These are phyloP conservation scores for Limnothrissa miodon DNA, from an alignment of 2,113 vertebrate species.

Conservation along the genomic window DNA sequence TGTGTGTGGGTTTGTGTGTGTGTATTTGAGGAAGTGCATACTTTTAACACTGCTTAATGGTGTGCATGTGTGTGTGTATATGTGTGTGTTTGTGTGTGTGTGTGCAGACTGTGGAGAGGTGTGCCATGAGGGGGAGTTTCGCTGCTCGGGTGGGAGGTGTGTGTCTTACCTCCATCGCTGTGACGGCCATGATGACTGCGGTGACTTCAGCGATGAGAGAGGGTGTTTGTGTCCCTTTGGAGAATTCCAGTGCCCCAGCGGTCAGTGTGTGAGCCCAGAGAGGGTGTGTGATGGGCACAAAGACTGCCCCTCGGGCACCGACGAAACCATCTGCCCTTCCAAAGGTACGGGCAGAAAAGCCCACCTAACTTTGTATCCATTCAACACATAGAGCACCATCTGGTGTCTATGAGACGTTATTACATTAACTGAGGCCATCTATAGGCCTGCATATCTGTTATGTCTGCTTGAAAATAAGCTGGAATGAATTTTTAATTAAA, in stretches of 20 bases:
- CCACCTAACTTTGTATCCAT: no score
- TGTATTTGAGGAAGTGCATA: no score
- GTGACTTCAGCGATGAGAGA: constrained; percentile 81
- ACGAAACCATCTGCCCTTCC: constrained; percentile 76
- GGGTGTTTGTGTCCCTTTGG: constrained; percentile 72
- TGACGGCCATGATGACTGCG: constrained; percentile 83
- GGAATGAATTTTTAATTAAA: no score
- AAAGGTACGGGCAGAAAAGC: constrained; percentile 64
- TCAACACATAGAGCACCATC: background rate
- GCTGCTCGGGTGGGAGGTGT: constrained; percentile 75
- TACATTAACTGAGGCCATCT: no score
- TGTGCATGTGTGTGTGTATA: background rate
- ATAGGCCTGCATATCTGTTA: no score
- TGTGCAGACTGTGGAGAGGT: constrained; percentile 75
- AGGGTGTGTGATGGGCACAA: constrained; percentile 75
- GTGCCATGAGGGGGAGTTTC: constrained; percentile 75
- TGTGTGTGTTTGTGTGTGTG: background rate
- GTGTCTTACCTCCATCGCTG: constrained; percentile 77
- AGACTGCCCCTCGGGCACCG: constrained; percentile 75
- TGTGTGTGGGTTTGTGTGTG: no score
- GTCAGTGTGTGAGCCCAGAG: constrained; percentile 65
- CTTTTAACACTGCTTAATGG: background rate
- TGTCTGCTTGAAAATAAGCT: no score
- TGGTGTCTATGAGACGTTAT: background rate
- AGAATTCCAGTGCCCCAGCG: constrained; percentile 76